Conservation (phyloP, 1,140 invertebrate genomes). For the Tetragonula clypearis region DNA sequence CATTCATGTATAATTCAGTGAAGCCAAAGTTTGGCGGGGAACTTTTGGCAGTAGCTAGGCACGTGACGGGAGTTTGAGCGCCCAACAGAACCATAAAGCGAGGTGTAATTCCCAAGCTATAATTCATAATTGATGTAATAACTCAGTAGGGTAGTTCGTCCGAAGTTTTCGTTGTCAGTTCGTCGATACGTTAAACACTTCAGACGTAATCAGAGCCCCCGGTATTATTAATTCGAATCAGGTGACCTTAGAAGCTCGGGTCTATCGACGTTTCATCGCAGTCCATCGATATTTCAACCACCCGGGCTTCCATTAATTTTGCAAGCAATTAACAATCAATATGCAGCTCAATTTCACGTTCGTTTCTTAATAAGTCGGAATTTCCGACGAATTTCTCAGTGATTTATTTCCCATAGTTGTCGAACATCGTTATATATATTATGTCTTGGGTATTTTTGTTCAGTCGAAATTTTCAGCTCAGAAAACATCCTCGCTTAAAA, state of each 20-base stretch:
- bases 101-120: background rate
- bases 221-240: background rate
- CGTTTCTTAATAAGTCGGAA: too few species aligned
- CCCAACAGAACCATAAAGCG: background rate
- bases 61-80: background rate
- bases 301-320: background rate
- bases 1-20: background rate
- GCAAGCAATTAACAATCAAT: background rate
- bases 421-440: too few species aligned
- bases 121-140: slow-evolving; percentile 9
- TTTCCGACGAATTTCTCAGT: too few species aligned
- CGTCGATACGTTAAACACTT: slow-evolving; percentile 12
- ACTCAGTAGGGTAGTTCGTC: background rate
- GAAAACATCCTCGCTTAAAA: too few species aligned
- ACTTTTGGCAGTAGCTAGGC: background rate
- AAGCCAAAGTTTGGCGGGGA: background rate
- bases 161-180: slow-evolving; percentile 3
- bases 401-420: too few species aligned
- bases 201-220: background rate
- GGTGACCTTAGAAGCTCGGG: background rate
- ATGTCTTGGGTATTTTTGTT: too few species aligned
- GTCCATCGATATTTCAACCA: background rate
- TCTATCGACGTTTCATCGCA: background rate
- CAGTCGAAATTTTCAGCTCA: too few species aligned
- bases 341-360: background rate